phyloP scores from a whole-genome alignment of 2,888 invertebrate species.

The Mylabris sibirica region DNA sequence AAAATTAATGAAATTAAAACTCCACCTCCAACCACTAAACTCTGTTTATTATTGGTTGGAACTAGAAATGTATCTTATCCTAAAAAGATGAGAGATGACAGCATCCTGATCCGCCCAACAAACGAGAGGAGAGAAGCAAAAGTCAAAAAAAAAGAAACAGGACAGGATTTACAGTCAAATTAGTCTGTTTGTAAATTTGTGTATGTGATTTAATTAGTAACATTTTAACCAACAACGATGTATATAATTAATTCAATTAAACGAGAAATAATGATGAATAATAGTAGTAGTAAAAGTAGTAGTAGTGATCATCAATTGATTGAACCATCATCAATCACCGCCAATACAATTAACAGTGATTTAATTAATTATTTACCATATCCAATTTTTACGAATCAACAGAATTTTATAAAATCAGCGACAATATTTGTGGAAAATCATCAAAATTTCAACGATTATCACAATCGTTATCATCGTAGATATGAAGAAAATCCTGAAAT shows the following conservation, averaged over 20 bases:
- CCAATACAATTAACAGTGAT: conserved; percentile 26
- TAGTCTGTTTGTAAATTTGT: conserved; percentile 25
- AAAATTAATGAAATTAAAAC: conserved; percentile 8
- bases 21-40: conserved; percentile 44
- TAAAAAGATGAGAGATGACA: conserved; percentile 2
- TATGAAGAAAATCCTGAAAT: neutral
- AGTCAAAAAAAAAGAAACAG: neutral
- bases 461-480: neutral
- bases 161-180: conserved; percentile 7
- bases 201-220: conserved; percentile 17
- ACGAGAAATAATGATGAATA: conserved; percentile 31
- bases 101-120: neutral
- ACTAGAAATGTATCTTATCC: conserved; percentile 30
- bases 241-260: conserved; percentile 43
- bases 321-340: conserved; percentile 16
- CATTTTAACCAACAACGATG: conserved; percentile 33
- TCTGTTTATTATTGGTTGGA: conserved; percentile 42
- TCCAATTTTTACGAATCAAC: conserved; percentile 14
- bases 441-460: neutral
- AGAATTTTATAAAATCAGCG: conserved; percentile 14
- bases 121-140: neutral
- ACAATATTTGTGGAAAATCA: neutral
- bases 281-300: neutral
- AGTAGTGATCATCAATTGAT: neutral
- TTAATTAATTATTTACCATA: conserved; percentile 24